Conservation (phyloP, 2,113 vertebrate genomes). For the Hoplias malabaricus region DNA sequence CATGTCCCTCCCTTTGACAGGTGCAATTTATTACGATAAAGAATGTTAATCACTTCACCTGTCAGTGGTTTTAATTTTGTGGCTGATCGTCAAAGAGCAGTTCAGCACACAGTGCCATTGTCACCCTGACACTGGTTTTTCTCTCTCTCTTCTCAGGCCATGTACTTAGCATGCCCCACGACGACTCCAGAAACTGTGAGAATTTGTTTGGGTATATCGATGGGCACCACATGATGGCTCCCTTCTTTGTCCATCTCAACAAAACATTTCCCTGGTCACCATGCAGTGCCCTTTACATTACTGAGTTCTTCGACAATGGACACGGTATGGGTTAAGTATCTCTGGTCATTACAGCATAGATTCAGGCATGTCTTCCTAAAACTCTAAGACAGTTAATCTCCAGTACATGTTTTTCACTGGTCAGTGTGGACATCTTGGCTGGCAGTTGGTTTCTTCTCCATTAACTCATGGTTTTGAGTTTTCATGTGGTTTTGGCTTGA, state of each 20-base stretch:
- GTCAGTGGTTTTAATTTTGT: too few species aligned
- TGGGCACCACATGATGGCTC: conserved; percentile 88
- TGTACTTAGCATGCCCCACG: conserved; percentile 94
- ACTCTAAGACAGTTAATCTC: background rate
- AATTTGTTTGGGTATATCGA: conserved; percentile 82
- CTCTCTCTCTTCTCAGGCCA: conserved; percentile 76
- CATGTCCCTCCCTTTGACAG: too few species aligned
- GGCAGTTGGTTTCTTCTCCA: conserved; percentile 23
- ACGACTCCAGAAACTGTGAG: conserved; percentile 89
- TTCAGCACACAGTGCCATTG: background rate
- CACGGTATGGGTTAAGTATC: conserved; percentile 75
- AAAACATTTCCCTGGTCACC: conserved; percentile 90
- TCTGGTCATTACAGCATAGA: background rate
- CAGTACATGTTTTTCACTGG: background rate
- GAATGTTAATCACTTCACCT: too few species aligned
- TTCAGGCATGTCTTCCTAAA: background rate
- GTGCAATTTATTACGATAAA: too few species aligned
- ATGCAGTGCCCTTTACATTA: conserved; percentile 91
- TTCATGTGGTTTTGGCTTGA: conserved; percentile 35
- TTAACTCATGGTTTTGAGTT: conserved; percentile 39
- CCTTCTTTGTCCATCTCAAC: conserved; percentile 86
- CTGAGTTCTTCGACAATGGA: conserved; percentile 92
- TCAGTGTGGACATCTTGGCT: background rate
- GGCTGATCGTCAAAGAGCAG: too few species aligned
- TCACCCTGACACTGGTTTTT: background rate